These are phyloP conservation scores for Esox masquinongy DNA, from an alignment of 2,797 vertebrate species.

Conservation along the genomic window DNA sequence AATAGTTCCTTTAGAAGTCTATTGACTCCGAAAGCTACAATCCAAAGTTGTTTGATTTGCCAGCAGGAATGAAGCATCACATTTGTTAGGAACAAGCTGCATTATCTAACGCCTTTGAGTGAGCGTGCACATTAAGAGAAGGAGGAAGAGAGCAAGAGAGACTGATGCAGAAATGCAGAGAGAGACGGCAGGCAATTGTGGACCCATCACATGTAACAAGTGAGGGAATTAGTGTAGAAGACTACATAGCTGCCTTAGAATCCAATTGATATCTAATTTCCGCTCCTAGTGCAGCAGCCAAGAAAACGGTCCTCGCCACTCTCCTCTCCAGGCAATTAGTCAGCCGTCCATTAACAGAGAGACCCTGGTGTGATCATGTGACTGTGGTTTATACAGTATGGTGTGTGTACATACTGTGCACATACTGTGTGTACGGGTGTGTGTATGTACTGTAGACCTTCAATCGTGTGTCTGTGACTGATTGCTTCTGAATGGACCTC, in stretches of 20 bases:
- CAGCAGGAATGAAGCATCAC: constrained; percentile 63
- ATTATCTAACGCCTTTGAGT: constrained; percentile 53
- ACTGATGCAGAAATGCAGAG: background rate
- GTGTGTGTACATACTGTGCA: no score
- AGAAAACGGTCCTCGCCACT: constrained; percentile 37
- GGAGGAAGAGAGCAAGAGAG: background rate
- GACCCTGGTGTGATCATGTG: background rate
- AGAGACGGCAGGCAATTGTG: background rate
- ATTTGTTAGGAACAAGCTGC: constrained; percentile 55
- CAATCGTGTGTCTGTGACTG: background rate
- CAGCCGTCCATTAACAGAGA: background rate
- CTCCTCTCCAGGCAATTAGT: constrained; percentile 35
- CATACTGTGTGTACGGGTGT: background rate
- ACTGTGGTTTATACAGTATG: background rate
- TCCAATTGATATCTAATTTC: constrained; percentile 42
- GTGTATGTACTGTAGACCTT: background rate
- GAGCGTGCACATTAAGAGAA: constrained; percentile 4
- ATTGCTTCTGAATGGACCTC: background rate
- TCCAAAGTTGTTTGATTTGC: constrained; percentile 59
- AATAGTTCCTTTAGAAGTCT: constrained; percentile 59
- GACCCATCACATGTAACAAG: constrained; percentile 31
- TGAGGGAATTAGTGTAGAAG: constrained; percentile 45
- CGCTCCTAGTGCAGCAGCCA: constrained; percentile 32
- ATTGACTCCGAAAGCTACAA: constrained; percentile 62
- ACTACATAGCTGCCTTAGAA: constrained; percentile 24